Evolutionary conservation across 1,140 invertebrate species (phyloP), one percentile per base, ranked within the genome.

Genomic region (Portunus trituberculatus): DNA sequence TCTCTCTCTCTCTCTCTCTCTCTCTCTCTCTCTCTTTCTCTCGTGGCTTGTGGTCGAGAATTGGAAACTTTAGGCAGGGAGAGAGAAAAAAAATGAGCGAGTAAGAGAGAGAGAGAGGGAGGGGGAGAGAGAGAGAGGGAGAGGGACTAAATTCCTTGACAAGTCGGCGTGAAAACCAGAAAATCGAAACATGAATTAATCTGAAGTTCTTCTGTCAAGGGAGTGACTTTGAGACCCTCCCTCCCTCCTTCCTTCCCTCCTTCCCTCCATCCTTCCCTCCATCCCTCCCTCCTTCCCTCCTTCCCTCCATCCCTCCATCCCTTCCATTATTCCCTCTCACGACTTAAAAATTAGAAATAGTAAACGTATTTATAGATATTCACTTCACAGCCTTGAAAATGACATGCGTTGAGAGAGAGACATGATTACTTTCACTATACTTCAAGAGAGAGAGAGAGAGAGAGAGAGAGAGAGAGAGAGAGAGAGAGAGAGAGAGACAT

Each of bases 111-210:
- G 86, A 88, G 86, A 32, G 31, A 28, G 25, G 67, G 25, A 48
- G 31, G 46, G 28, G 25, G 82, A 28, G 59, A 86, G 39, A n/a
- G 25, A 28, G 91, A 92, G 39, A 39, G 67, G 31, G 84, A 82
- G 84, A 93, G 45, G 76, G 32, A 25, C 8, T 20, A 28, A 86
- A 84, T 67, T 91, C 45, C 76, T 82, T 52, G 94, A 91, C 59
- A 91, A 52, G 67, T 86, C 88, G 0, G 28, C 12, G 67, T 94
- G 94, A 94, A 94, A 39, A 91, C 67, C 94, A 94, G 93, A 94
- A 94, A 94, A 94, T 94, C 94, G 89, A 91, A 94, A 94, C 94
- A 52, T 91, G 94, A 94, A 94, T 94, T 94, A 94, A 94, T 94
- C 94, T 94, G 67, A 91, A 94, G 59, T 91, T 52, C 82, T 46